Evolutionary conservation across 2,113 vertebrate species (phyloP).

Genomic region (Oenanthe melanoleuca): DNA sequence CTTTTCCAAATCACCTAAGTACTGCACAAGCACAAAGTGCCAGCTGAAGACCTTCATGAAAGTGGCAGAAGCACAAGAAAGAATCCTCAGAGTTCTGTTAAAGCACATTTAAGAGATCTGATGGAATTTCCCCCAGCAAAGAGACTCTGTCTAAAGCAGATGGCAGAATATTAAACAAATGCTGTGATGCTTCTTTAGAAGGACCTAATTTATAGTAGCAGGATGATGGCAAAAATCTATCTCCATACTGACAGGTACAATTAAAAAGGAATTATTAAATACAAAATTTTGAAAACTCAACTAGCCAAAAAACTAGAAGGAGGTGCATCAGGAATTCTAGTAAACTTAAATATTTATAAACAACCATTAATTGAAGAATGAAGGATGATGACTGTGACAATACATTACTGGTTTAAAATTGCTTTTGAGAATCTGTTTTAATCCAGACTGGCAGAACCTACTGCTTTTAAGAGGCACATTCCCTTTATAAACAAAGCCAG

Average conservation of each 20-base stretch:
- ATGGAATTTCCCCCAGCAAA: background rate
- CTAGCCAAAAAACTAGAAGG: background rate
- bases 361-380: background rate
- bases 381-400: accelerated
- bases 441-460: background rate
- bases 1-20: background rate
- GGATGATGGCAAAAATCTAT: background rate
- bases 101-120: background rate
- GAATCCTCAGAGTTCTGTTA: background rate
- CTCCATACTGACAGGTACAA: background rate
- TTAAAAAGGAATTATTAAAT: background rate
- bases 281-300: background rate
- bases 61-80: background rate
- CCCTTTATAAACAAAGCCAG: background rate
- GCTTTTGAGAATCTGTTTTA: background rate
- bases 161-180: background rate
- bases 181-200: background rate
- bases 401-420: background rate
- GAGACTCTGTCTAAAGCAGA: background rate
- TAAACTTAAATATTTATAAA: background rate
- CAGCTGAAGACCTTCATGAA: background rate
- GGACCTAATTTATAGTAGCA: background rate
- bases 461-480: background rate
- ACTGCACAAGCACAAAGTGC: background rate
- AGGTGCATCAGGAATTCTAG: background rate